Percentiles rank a stretch among this genome's conserved stretches.
Conservation (phyloP, 2,888 invertebrate genomes). For the Brachynemurus nebulosus region DNA sequence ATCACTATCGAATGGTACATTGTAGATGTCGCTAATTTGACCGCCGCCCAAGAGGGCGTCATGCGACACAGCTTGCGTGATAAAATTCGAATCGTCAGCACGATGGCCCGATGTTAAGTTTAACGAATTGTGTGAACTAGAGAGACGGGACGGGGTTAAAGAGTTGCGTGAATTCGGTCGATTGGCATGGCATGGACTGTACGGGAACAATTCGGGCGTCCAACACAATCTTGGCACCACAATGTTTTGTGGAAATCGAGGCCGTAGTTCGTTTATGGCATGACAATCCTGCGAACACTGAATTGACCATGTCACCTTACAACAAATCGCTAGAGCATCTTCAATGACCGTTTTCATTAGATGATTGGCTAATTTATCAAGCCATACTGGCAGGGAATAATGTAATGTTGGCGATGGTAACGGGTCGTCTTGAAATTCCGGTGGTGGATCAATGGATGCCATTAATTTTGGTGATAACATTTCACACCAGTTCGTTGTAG, state of each 20-base stretch:
- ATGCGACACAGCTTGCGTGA: conserved; percentile 79
- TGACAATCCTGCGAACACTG: conserved; percentile 20
- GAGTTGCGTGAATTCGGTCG: conserved; percentile 66
- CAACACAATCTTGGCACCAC: conserved; percentile 30
- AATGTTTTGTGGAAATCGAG: neutral
- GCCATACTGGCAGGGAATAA: conserved; percentile 15
- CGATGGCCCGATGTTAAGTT: conserved; percentile 54
- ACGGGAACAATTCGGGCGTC: conserved; percentile 42
- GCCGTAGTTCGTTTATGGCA: neutral
- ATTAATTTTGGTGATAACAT: conserved; percentile 40
- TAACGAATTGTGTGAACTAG: conserved; percentile 74
- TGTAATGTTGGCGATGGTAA: conserved; percentile 16
- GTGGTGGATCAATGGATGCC: conserved; percentile 67
- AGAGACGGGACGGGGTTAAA: conserved; percentile 60
- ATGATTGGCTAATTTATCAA: conserved; percentile 34
- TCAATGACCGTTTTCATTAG: conserved; percentile 34
- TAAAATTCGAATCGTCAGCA: conserved; percentile 73
- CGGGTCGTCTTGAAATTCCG: conserved; percentile 63
- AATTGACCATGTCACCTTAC: conserved; percentile 24
- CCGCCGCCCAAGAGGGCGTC: conserved; percentile 55
- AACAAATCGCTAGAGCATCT: conserved; percentile 35
- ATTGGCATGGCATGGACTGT: conserved; percentile 42
- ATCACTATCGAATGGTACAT: conserved; percentile 78
- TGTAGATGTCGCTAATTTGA: conserved; percentile 73
- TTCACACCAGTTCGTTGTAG: conserved; percentile 35